Evolutionary conservation across 64 coral and sea anemone species (phyloP).

Genomic region (Pocillopora verrucosa): DNA sequence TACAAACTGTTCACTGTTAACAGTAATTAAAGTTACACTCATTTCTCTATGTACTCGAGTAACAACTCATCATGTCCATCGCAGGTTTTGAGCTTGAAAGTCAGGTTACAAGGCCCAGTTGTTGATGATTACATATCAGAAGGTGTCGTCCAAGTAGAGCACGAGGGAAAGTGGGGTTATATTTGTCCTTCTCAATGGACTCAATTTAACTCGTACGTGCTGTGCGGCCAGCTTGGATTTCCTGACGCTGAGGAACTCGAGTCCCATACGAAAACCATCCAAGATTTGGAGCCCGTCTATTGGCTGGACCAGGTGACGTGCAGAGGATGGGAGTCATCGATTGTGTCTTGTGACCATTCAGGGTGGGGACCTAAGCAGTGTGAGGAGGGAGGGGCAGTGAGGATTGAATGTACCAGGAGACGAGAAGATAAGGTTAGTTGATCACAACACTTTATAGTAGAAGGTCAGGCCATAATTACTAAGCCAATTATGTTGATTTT

Average conservation of each 20-base stretch:
- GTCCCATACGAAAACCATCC: neutral
- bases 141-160: conserved; percentile 54
- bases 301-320: conserved; percentile 64
- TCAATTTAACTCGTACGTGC: conserved; percentile 54
- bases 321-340: conserved; percentile 66
- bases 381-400: conserved; percentile 29
- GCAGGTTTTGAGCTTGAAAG: conserved; percentile 10
- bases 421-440: conserved; percentile 15
- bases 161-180: conserved; percentile 53
- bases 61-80: neutral
- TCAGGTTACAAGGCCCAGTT: conserved; percentile 53
- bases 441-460: neutral
- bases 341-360: conserved; percentile 64
- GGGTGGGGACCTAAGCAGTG: conserved; percentile 49
- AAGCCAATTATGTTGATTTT: too few relatives aligned
- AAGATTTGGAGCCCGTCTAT: conserved; percentile 40
- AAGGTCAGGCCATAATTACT: too few relatives aligned
- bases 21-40: neutral
- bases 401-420: conserved; percentile 43
- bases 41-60: neutral
- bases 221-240: conserved; percentile 77
- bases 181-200: conserved; percentile 72
- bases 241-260: conserved; percentile 21
- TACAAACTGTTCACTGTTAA: neutral
- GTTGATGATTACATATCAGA: conserved; percentile 58